Percentiles rank a stretch among this genome's conserved stretches.
Conservation (phyloP, 2,113 vertebrate species). For the Coregonus clupeaformis region DNA sequence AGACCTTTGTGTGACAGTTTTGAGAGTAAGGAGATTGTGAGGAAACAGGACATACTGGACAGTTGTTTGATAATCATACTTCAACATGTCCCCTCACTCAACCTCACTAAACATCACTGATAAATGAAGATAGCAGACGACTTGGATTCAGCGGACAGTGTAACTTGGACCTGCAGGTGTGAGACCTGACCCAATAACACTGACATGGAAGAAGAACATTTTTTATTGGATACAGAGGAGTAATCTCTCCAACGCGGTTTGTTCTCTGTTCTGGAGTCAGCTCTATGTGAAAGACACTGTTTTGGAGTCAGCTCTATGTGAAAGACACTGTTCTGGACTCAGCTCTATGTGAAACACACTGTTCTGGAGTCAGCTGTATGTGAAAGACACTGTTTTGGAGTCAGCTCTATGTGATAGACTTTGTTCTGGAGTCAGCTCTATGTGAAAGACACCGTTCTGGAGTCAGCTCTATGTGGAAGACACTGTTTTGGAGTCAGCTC, state of each 20-base stretch:
- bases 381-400: background rate
- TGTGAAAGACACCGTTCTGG: too few relatives aligned
- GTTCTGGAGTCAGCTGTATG: background rate
- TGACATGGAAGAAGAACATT: background rate
- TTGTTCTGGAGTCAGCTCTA: too few relatives aligned
- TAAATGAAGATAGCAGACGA: background rate
- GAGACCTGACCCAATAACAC: too few relatives aligned
- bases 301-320: background rate
- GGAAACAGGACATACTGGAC: background rate
- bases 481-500: too few relatives aligned
- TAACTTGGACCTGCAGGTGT: background rate
- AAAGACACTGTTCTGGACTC: background rate
- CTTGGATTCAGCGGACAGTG: background rate
- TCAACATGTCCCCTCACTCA: constrained; percentile 37
- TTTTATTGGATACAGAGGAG: background rate
- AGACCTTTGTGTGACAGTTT: too few relatives aligned
- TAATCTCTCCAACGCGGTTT: background rate
- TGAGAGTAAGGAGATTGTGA: too few relatives aligned
- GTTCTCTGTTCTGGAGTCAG: background rate
- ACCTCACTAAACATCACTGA: constrained; percentile 19
- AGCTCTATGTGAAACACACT: background rate
- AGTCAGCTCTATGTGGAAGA: too few relatives aligned
- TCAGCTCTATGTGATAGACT: background rate
- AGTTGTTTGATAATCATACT: constrained; percentile 19
- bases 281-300: background rate